Conservation (phyloP, 2,888 invertebrate species). For the Crepidodera aurea region DNA sequence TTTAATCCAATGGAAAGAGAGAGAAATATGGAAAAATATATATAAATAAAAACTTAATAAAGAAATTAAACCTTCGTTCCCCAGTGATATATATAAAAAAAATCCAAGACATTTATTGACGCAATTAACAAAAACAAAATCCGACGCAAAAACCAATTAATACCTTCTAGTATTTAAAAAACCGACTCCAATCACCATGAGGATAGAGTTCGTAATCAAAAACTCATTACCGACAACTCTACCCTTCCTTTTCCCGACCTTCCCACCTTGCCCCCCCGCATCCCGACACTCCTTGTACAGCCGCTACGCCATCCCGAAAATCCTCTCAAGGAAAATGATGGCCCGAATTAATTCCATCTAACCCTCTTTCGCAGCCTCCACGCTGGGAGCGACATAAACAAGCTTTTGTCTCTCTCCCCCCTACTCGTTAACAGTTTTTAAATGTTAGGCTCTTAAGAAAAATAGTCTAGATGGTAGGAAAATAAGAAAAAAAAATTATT, state of each 20-base stretch:
- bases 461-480: slow-evolving; percentile 1
- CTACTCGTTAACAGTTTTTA: slow-evolving; percentile 42
- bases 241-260: slow-evolving; percentile 12
- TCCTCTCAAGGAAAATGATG: slow-evolving; percentile 43
- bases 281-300: slow-evolving; percentile 30
- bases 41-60: too few relatives aligned
- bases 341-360: slow-evolving; percentile 45
- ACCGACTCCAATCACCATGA: slow-evolving; percentile 45
- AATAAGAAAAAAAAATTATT: background rate
- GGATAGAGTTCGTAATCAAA: slow-evolving; percentile 55
- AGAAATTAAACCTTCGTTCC: too few relatives aligned
- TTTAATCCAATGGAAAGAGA: too few relatives aligned
- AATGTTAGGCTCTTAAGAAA: slow-evolving; percentile 35
- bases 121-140: background rate
- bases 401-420: slow-evolving; percentile 39
- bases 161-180: background rate
- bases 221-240: slow-evolving; percentile 53
- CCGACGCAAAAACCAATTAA: slow-evolving; percentile 13
- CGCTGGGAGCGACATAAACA: slow-evolving; percentile 40
- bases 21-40: too few relatives aligned
- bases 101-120: background rate
- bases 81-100: too few relatives aligned
- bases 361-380: slow-evolving; percentile 37
- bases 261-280: too few relatives aligned
- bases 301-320: slow-evolving; percentile 25